Base-by-base conservation (phyloP, 1,140 invertebrate species). In the Pseudachorutes palmiensis region DNA sequence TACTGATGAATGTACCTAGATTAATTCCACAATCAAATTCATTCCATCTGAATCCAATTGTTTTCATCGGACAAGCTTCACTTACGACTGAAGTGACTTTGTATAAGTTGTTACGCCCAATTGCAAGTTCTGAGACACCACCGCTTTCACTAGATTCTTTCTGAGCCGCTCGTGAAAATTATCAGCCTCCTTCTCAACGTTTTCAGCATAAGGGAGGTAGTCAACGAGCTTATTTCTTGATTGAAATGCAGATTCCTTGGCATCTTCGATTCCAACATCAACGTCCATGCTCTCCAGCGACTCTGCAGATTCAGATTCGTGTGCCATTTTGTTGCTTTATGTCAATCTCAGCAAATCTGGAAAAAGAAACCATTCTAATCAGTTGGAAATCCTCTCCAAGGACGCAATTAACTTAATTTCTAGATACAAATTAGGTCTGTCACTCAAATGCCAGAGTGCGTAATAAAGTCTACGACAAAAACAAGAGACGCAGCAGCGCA, bases 1-100 rank as follows among this genome's bases (percentile, higher is more conserved):
- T 93, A 93, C 29, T 93, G 78, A 72, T 85, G 83, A 32, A 94
- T 85, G 75, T 91, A 94, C 74, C 88, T 89, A 75, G 33, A 12
- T 45, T 3, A 2, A 22, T 45, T 24, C 9, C 29, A 57, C 48
- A 3, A 49, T 14, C 12, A 58, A 28, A 26, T 12, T 26, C 22
- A 26, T 5, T 36, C 5, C 24, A 9, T 41, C 2, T 41, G 24
- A 30, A 45, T 41, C 12, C 2, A 41, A 2, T 30, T 14, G 19
- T 19, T 12, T 32, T 19, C 3, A 33, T 16, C 19, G 28, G 5
- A 12, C 24, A 36, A 57, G 14, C 2, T 66, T 63, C 19, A 67
- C 69, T 64, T 65, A 71, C 69, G 67, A 24, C 70, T 67, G 29
- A 55, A 75, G 28, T 62, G 64, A 62, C 69, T 73, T 70, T n/a